A percentile compares a stretch with the other conserved stretches of the same genome.
Conservation (phyloP, 2,888 invertebrate species). For the Serripes groenlandicus region DNA sequence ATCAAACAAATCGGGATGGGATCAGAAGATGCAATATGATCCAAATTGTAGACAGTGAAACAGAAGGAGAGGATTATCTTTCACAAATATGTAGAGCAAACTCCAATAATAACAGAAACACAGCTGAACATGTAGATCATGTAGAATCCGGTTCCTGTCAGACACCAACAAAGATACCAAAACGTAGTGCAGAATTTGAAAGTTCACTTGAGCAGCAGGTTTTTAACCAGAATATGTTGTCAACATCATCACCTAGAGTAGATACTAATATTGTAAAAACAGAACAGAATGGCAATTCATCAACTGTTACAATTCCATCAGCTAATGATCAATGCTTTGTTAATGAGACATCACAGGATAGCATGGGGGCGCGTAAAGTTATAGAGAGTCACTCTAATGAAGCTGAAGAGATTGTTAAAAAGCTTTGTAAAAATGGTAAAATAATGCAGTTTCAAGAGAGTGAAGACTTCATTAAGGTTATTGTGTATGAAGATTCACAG, state of each 20-base stretch:
- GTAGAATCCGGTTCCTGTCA: not conserved
- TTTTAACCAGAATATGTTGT: not conserved
- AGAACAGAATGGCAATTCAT: too few relatives aligned
- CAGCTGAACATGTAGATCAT: constrained; percentile 10
- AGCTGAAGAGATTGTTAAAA: constrained; percentile 64
- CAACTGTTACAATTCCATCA: not conserved
- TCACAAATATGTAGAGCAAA: constrained; percentile 11
- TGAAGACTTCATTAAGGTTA: constrained; percentile 63
- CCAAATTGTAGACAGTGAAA: too few relatives aligned
- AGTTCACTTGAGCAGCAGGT: not conserved
- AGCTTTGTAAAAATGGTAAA: constrained; percentile 64
- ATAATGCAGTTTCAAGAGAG: constrained; percentile 63
- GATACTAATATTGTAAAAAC: not conserved
- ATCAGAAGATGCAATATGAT: not conserved
- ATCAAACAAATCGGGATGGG: not conserved
- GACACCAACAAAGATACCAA: constrained; percentile 5
- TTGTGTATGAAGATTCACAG: constrained; percentile 65
- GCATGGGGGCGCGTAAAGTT: not conserved
- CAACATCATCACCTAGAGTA: constrained; percentile 1
- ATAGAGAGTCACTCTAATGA: constrained; percentile 26
- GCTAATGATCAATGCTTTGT: not conserved
- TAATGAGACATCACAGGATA: not conserved
- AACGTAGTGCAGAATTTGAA: not conserved
- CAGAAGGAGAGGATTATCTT: constrained; percentile 1
- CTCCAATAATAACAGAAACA: not conserved